Evolutionary conservation across 2,888 invertebrate species (phyloP), one percentile per base, ranked within the genome.

Genomic region (Macropis europaea): DNA sequence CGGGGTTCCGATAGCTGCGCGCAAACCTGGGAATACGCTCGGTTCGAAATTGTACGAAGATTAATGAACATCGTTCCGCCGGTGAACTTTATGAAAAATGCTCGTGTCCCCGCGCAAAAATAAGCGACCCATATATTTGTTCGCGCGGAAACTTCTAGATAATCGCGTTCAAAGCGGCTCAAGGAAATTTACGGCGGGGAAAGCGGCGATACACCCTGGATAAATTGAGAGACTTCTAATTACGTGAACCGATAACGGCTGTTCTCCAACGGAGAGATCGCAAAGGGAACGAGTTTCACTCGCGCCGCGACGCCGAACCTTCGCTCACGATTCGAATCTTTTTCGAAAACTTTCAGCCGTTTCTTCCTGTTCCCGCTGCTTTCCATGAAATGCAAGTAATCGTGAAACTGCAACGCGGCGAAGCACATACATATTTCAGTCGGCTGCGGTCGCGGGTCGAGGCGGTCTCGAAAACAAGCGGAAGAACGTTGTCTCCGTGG

Each of bases 401-500:
- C n/a, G n/a, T n/a, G n/a, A n/a, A n/a, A n/a, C n/a, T n/a, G 50
- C 50, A 57, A 56, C 30, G 6, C 19, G 36, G 32, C 9, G 34
- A 11, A 22, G 32, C 28, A 68, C 26, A 63, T 63, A 63, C 47
- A 63, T n/a, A n/a, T n/a, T n/a, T n/a, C n/a, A n/a, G n/a, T n/a
- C n/a, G n/a, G n/a, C n/a, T n/a, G n/a, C n/a, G n/a, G n/a, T n/a
- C n/a, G n/a, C n/a, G n/a, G n/a, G n/a, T n/a, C 56, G 63, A 48
- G 30, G 42, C 19, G 54, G 24, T 57, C 22, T 47, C n/a, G n/a
- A n/a, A 38, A 17, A 38, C 47, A 40, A 19, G 7, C n/a, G 13
- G 19, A 15, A 36, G 56, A 50, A 64, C 34, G 64, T 54, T 64
- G 66, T 61, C 61, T 60, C 59, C 50, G 36, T 34, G 24, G 57